Conservation (phyloP, 1,140 invertebrate genomes). For the Varroa destructor region DNA sequence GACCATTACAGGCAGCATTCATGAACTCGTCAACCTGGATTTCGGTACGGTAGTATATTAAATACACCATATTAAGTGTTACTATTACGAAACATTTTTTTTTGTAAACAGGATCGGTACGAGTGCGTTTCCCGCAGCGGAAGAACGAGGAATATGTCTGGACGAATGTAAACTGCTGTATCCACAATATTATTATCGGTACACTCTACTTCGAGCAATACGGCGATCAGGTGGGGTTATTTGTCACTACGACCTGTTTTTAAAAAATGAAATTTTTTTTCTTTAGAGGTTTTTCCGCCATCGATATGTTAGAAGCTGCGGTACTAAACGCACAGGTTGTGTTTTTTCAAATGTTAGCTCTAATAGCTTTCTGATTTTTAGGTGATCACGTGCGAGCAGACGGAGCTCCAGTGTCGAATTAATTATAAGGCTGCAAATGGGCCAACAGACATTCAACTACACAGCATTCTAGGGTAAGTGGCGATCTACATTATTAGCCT, state of each 20-base stretch:
- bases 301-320: too few species aligned
- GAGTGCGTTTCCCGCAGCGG: slow-evolving; percentile 41
- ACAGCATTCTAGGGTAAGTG: slow-evolving; percentile 25
- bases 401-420: slow-evolving; percentile 14
- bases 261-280: too few species aligned
- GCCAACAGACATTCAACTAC: slow-evolving; percentile 20
- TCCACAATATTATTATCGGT: slow-evolving; percentile 92
- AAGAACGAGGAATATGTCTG: slow-evolving; percentile 85
- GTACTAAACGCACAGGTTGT: too few species aligned
- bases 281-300: too few species aligned
- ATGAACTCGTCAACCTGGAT: too few species aligned
- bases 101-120: slow-evolving; percentile 4
- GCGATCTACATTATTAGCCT: not conserved
- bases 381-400: slow-evolving; percentile 7
- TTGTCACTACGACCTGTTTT: too few species aligned
- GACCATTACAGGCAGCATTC: too few species aligned
- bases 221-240: not conserved
- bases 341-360: too few species aligned
- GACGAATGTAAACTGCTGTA: slow-evolving; percentile 86
- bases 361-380: too few species aligned
- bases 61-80: too few species aligned
- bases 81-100: too few species aligned
- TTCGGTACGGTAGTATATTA: too few species aligned
- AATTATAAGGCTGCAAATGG: slow-evolving; percentile 17
- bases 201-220: slow-evolving; percentile 91